These are phyloP conservation scores for Rhabdophis nuchalis DNA, from an alignment of 2,797 vertebrate genomes.

Conservation along the genomic window DNA sequence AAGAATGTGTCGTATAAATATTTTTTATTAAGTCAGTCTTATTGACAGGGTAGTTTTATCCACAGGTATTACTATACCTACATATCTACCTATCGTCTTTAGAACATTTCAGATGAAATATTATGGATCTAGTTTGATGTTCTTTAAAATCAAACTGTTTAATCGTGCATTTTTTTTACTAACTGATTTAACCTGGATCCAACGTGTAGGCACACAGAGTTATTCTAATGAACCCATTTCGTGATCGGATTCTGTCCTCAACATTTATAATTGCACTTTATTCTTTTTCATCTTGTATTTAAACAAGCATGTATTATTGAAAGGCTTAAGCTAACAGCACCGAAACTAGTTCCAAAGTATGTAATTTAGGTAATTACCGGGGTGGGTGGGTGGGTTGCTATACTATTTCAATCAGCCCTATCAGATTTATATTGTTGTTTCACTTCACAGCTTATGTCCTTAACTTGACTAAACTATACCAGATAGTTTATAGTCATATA, in stretches of 20 bases:
- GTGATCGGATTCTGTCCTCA: background rate
- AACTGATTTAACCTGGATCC: background rate
- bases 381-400: background rate
- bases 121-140: background rate
- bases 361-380: background rate
- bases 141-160: background rate
- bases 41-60: constrained; percentile 1
- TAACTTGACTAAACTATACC: background rate
- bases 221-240: background rate
- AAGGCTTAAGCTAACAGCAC: background rate
- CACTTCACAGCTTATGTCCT: background rate
- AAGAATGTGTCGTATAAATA: constrained; percentile 1
- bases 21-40: background rate
- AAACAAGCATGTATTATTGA: background rate
- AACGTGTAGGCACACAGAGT: background rate
- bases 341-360: background rate
- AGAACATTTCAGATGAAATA: background rate
- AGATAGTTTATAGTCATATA: background rate
- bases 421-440: background rate
- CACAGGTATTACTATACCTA: background rate
- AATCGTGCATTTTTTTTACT: background rate
- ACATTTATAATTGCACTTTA: constrained; percentile 22
- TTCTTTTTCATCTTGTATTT: background rate
- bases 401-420: background rate
- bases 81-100: background rate